Percentiles rank a stretch among this genome's conserved stretches.
These are phyloP conservation scores for Onychomys arenicola DNA, from an alignment of 2,797 vertebrate species.

Conservation along the genomic window DNA sequence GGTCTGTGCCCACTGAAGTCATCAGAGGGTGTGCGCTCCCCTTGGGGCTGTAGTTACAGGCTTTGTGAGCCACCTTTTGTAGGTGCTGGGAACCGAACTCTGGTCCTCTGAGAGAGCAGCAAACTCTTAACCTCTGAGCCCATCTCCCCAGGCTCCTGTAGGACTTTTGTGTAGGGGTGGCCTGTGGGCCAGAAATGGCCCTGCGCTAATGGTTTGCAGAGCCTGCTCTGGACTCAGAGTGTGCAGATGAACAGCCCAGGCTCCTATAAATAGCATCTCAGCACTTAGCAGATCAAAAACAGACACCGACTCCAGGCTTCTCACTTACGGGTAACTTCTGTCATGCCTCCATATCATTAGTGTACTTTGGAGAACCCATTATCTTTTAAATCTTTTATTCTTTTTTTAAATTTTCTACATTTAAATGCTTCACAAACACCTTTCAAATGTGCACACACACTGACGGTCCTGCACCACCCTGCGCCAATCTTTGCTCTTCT, in stretches of 20 bases:
- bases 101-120: neutral
- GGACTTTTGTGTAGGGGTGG: neutral
- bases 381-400: neutral
- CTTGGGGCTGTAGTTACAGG: neutral
- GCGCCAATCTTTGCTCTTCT: neutral
- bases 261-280: neutral
- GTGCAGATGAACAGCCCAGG: neutral
- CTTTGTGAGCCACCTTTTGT: neutral
- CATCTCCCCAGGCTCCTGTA: neutral
- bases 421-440: neutral
- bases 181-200: neutral
- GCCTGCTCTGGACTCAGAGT: neutral
- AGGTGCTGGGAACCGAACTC: neutral
- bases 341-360: neutral
- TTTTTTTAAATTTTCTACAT: neutral
- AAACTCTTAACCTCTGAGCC: neutral
- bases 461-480: neutral
- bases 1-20: neutral
- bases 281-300: neutral
- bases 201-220: neutral
- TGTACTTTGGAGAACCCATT: constrained; percentile 27
- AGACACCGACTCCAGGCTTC: neutral
- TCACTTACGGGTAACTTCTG: neutral
- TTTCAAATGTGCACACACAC: neutral
- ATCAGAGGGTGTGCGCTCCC: no score